Evolutionary conservation across 2,797 vertebrate genomes (phyloP).

Genomic region (Macrochelys suwanniensis): DNA sequence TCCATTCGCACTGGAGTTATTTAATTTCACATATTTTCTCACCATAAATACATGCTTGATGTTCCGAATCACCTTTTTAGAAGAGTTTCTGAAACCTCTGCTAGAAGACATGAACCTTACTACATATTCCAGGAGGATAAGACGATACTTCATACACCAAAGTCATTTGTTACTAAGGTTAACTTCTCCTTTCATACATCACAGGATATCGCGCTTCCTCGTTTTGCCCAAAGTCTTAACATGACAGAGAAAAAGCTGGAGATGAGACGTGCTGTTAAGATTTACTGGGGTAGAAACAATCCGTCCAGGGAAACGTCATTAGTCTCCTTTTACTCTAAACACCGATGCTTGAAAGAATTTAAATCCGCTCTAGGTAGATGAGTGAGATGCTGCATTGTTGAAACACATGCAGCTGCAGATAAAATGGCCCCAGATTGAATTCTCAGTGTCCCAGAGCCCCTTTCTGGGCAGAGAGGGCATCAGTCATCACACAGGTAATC

Average conservation of each 20-base stretch:
- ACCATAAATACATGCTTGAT: not conserved
- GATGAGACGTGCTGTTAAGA: conserved; percentile 3
- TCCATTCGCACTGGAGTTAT: not conserved
- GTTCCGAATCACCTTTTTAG: not conserved
- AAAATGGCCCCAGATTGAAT: conserved; percentile 76
- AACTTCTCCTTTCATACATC: conserved; percentile 6
- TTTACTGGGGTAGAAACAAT: conserved; percentile 42
- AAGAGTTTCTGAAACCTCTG: conserved; percentile 26
- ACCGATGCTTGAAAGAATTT: conserved; percentile 65
- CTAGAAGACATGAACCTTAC: conserved; percentile 24
- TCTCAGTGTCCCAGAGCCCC: conserved; percentile 74
- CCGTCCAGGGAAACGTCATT: conserved; percentile 55
- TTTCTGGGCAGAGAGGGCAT: conserved; percentile 76
- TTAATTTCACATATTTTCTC: not conserved
- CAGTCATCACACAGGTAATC: conserved; percentile 74
- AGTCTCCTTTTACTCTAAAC: conserved; percentile 46
- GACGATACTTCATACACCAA: conserved; percentile 16
- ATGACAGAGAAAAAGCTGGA: conserved; percentile 67
- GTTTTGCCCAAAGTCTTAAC: conserved; percentile 31
- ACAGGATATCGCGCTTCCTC: conserved; percentile 31
- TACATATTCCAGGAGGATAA: conserved; percentile 2
- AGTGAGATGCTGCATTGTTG: conserved; percentile 65
- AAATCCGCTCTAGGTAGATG: conserved; percentile 50
- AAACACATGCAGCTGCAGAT: conserved; percentile 69
- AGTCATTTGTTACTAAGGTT: conserved; percentile 40